phyloP scores from a whole-genome alignment of 2,797 vertebrate genomes.

The Chaetodon trifasciatus region DNA sequence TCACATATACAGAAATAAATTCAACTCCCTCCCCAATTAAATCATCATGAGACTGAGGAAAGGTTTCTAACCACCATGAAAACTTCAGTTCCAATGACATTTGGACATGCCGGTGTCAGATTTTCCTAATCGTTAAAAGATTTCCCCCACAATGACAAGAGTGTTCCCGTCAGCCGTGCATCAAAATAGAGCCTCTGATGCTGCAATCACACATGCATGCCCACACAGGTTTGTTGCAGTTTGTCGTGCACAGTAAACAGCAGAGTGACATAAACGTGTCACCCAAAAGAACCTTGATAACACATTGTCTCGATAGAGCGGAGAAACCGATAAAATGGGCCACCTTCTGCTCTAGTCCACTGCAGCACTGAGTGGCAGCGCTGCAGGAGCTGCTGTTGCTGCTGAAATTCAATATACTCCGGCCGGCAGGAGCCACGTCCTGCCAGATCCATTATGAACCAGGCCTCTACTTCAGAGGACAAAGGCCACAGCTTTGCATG shows the following conservation, averaged over 20 bases:
- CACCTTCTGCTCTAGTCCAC: slow-evolving; percentile 15
- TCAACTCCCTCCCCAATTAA: slow-evolving; percentile 12
- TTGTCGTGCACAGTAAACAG: not conserved
- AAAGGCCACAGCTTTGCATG: slow-evolving; percentile 46
- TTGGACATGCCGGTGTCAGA: slow-evolving; percentile 16
- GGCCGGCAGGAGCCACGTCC: slow-evolving; percentile 40
- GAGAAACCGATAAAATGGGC: slow-evolving; percentile 8
- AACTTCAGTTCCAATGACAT: slow-evolving; percentile 39
- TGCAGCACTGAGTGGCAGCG: slow-evolving; percentile 26
- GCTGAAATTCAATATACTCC: slow-evolving; percentile 66
- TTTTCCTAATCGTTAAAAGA: slow-evolving; percentile 14
- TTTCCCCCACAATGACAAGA: slow-evolving; percentile 12
- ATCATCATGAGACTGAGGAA: slow-evolving; percentile 13
- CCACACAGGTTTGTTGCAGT: not conserved
- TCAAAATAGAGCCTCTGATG: slow-evolving; percentile 10
- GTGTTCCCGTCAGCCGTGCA: slow-evolving; percentile 10
- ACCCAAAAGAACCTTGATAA: slow-evolving; percentile 20
- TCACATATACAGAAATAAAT: slow-evolving; percentile 4
- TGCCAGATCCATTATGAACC: slow-evolving; percentile 65
- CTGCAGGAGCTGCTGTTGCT: slow-evolving; percentile 44
- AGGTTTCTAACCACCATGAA: slow-evolving; percentile 9
- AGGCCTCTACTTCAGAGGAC: slow-evolving; percentile 35
- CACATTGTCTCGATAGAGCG: not conserved
- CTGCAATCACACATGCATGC: not conserved
- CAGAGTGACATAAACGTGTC: slow-evolving; percentile 19